Evolutionary conservation across 2,888 invertebrate genomes (phyloP).

Genomic region (Pterostichus madidus): DNA sequence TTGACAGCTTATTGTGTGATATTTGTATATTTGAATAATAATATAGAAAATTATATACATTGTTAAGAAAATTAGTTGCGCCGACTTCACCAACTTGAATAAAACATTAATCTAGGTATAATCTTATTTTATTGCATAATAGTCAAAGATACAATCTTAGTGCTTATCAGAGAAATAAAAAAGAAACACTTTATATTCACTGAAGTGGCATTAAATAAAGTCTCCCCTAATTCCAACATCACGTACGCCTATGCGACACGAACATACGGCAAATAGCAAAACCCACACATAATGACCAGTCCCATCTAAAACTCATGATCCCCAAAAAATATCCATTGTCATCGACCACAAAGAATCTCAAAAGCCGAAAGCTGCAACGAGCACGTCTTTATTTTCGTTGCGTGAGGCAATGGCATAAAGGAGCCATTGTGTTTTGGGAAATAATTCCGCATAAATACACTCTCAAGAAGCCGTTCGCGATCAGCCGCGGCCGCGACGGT

Average conservation of each 20-base stretch:
- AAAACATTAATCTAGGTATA: conserved; percentile 11
- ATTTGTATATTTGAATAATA: conserved; percentile 30
- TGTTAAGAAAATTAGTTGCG: conserved; percentile 40
- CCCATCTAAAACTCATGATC: conserved; percentile 64
- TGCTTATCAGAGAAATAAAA: conserved; percentile 19
- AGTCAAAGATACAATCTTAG: background rate
- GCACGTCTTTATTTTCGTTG: conserved; percentile 60
- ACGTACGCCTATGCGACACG: background rate
- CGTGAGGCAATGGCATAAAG: conserved; percentile 53
- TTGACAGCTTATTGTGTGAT: no score
- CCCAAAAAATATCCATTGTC: conserved; percentile 67
- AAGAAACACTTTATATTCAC: conserved; percentile 24
- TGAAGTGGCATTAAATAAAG: background rate
- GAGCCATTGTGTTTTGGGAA: conserved; percentile 60
- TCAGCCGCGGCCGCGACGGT: conserved; percentile 3
- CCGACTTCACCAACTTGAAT: background rate
- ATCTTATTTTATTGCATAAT: background rate
- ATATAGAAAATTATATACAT: background rate
- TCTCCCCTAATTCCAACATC: background rate
- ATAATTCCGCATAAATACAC: conserved; percentile 62
- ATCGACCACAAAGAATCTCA: conserved; percentile 62
- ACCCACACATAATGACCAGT: conserved; percentile 68
- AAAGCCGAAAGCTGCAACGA: conserved; percentile 50
- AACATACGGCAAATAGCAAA: conserved; percentile 44
- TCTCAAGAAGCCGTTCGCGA: conserved; percentile 12